Evolutionary conservation across 2,113 vertebrate genomes (phyloP), one percentile per base, ranked within the genome.

Genomic region (Oncorhynchus nerka): DNA sequence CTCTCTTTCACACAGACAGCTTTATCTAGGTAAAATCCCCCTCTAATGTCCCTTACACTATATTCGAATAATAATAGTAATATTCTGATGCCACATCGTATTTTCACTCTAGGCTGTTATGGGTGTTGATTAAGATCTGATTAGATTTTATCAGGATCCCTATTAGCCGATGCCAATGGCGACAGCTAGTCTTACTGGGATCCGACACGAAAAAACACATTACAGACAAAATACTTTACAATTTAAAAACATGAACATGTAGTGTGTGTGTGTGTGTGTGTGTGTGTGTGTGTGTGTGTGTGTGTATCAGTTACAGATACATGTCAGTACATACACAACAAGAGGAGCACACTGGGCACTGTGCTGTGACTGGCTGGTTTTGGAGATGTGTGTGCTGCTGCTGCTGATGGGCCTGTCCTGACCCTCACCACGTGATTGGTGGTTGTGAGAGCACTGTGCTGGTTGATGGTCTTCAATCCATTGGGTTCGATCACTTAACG

Each of bases 401-500:
- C 83, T 28, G 73, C 78, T 75, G 82, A 79, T 79, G 83, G 79
- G 80, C 74, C 74, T 69, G 79, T 79, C 80, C 74, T 64, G 71
- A 86, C 81, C 88, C 84, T 85, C 79, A 79, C 68, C n/a, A n/a
- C 75, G 75, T 88, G 88, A 91, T 89, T 87, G 71, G 90, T 71
- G 82, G 51, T 70, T 72, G 55, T 2, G 16, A 12, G 28, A 68
- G 65, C 72, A 79, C 81, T 81, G 75, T 3, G 61, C 84, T 70
- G 75, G 77, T 71, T 71, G 77, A 78, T 81, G 75, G 81, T 77
- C 84, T 81, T 82, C 75, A 78, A 88, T 91, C 80, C 81, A 83
- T 87, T 88, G 77, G 68, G 79, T 80, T 84, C 85, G 88, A 90
- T 86, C 84, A 86, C 81, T 83, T 93, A 91, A 91, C 90, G 89